phyloP scores from a whole-genome alignment of 2,113 vertebrate species.

The Junco hyemalis region DNA sequence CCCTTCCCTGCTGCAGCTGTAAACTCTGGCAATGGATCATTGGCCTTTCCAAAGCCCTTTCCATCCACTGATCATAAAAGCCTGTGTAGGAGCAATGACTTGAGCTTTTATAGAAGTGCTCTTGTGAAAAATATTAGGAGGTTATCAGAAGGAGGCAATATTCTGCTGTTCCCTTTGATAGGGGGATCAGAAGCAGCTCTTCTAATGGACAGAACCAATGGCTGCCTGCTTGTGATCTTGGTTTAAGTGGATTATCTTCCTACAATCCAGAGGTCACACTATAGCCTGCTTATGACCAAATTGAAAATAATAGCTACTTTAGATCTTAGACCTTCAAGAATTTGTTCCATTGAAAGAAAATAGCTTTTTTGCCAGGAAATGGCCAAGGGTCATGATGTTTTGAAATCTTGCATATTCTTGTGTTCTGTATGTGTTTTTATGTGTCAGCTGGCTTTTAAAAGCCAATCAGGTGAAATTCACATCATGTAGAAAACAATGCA shows the following conservation, averaged over 20 bases:
- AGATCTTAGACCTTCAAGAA: not conserved
- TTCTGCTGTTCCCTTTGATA: not conserved
- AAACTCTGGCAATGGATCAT: not conserved
- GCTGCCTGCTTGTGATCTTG: not conserved
- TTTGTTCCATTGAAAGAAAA: not conserved
- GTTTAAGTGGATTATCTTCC: constrained; percentile 33
- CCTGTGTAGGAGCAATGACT: not conserved
- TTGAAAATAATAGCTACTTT: constrained; percentile 19
- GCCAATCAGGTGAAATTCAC: not conserved
- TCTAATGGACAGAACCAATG: not conserved
- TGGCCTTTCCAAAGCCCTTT: not conserved
- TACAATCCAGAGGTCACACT: not conserved
- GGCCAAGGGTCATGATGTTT: not conserved
- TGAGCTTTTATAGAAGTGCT: not conserved
- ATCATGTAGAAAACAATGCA: not conserved
- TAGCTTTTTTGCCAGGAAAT: not conserved
- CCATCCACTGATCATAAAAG: not conserved
- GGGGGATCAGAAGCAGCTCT: not conserved
- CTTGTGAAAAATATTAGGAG: not conserved
- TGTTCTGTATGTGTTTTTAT: not conserved
- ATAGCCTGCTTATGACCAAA: not conserved
- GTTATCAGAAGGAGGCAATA: not conserved
- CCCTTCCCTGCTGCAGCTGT: not conserved
- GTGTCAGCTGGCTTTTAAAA: not conserved
- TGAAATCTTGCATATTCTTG: not conserved